phyloP scores from a whole-genome alignment of 2,888 invertebrate species.

The Hypselothyrea guttata region DNA sequence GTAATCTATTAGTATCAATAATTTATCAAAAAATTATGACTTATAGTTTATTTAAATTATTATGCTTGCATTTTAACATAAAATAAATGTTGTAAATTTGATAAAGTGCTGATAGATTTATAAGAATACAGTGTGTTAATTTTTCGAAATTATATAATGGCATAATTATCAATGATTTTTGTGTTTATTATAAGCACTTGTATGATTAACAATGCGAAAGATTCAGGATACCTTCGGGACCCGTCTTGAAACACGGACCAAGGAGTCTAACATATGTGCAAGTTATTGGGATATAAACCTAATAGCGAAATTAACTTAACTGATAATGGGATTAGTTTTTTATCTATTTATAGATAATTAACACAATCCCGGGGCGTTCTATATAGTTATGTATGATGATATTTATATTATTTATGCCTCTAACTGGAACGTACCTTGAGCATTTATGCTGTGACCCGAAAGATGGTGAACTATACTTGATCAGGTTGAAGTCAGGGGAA shows the following conservation, averaged over 20 bases:
- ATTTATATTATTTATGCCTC: constrained; percentile 42
- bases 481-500: constrained; percentile 8
- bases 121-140: constrained; percentile 48
- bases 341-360: constrained; percentile 46
- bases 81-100: too few relatives aligned
- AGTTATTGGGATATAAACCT: constrained; percentile 86
- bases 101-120: too few relatives aligned
- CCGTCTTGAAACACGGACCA: constrained; percentile 91
- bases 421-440: constrained; percentile 17
- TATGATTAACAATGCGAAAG: constrained; percentile 80
- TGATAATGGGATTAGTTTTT: constrained; percentile 42
- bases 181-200: constrained; percentile 42
- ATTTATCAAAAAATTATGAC: too few relatives aligned
- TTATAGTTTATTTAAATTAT: too few relatives aligned
- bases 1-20: too few relatives aligned
- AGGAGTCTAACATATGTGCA: constrained; percentile 88
- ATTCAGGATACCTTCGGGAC: too few relatives aligned
- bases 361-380: too few relatives aligned
- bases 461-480: too few relatives aligned
- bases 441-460: too few relatives aligned
- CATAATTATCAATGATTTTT: constrained; percentile 37
- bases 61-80: too few relatives aligned
- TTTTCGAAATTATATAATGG: constrained; percentile 43
- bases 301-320: constrained; percentile 85
- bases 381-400: constrained; percentile 48